Evolutionary conservation across 2,113 vertebrate genomes (phyloP), one percentile per base, ranked within the genome.

Genomic region (Pica pica): DNA sequence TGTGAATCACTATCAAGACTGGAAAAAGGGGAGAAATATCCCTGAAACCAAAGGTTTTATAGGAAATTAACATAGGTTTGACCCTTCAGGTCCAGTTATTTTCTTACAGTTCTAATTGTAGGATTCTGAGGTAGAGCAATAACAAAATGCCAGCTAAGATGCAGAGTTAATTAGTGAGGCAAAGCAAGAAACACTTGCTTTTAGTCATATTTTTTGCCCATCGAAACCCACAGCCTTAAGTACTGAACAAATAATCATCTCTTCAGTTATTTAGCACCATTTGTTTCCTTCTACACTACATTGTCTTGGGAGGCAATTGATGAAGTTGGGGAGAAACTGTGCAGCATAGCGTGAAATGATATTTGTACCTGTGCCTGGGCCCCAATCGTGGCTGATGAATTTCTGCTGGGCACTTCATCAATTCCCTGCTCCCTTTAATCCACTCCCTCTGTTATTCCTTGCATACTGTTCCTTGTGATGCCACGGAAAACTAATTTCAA

Each of bases 301-400:
- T 52, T 95, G 41, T 93, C 69, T 87, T 63, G 57, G 21, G 35
- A 80, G 33, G 42, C 42, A 83, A 23, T 55, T 77, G 87, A 63
- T 55, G 88, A 80, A 94, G 65, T 16, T 82, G 73, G 52, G 41
- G 77, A 92, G 64, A 85, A 93, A 86, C 57, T 61, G 88, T 90
- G 94, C 73, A 85, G 83, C 69, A 17, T 7, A 65, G 90, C 94
- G 84, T 95, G 95, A 97, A 97, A 97, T 92, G 64, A 87, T 95
- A 92, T 92, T 85, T 93, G 87, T 78, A 82, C 89, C 78, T 53
- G 33, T 49, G 89, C 65, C 82, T 71, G 55, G 76, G 93, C 90
- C 82, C 73, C 33, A 42, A 73, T 67, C 60, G 63, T 70, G 88
- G 94, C 17, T 75, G 88, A 91, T 41, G 49, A 53, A 87, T 95